These are phyloP conservation scores for Hippocampus kuda DNA, from an alignment of 2,797 vertebrate species.

Conservation along the genomic window DNA sequence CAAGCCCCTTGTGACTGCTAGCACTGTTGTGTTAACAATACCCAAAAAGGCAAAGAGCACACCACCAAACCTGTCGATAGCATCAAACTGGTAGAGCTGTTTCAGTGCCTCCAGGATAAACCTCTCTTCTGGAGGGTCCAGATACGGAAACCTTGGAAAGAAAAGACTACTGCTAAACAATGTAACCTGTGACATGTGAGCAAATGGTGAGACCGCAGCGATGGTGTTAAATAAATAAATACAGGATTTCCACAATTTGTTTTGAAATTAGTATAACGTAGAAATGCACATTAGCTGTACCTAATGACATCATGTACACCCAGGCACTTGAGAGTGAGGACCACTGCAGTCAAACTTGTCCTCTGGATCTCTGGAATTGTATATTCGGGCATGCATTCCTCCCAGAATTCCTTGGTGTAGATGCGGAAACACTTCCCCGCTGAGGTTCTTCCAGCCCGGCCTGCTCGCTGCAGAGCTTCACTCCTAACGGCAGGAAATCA, in stretches of 20 bases:
- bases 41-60: not conserved
- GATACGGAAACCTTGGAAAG: slow-evolving; percentile 81
- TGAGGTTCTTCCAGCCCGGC: slow-evolving; percentile 85
- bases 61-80: slow-evolving; percentile 81
- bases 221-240: no score
- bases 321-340: slow-evolving; percentile 93
- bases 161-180: not conserved
- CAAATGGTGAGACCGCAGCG: not conserved
- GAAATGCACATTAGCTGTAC: slow-evolving; percentile 50
- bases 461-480: slow-evolving; percentile 85
- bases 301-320: slow-evolving; percentile 92
- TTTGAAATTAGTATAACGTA: not conserved
- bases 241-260: no score
- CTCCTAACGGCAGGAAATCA: slow-evolving; percentile 66
- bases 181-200: not conserved
- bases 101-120: slow-evolving; percentile 90
- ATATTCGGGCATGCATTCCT: slow-evolving; percentile 88
- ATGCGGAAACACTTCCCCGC: slow-evolving; percentile 86
- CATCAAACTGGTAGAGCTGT: slow-evolving; percentile 88
- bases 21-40: not conserved
- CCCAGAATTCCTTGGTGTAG: slow-evolving; percentile 88
- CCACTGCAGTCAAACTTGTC: slow-evolving; percentile 83
- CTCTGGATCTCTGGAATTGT: slow-evolving; percentile 91
- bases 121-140: slow-evolving; percentile 87
- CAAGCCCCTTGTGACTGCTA: no score